Conservation (phyloP, 2,888 invertebrate genomes). For the Melinopterus prodromus region DNA sequence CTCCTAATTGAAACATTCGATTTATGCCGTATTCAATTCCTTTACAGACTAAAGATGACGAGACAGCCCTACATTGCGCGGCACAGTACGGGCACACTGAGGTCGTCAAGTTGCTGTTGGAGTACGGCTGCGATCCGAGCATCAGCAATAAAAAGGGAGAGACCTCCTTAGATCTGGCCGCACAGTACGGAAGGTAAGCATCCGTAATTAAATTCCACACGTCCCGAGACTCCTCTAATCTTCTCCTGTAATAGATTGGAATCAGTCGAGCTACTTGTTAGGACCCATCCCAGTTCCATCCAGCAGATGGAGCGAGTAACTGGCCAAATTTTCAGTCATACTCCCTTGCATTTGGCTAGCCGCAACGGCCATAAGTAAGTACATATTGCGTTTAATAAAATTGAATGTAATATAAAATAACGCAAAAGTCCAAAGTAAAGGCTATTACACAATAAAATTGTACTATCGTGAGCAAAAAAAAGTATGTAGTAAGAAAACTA, state of each 20-base stretch:
- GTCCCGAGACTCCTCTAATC: slow-evolving; percentile 13
- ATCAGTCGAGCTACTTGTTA: slow-evolving; percentile 86
- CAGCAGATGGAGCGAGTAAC: slow-evolving; percentile 72
- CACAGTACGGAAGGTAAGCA: slow-evolving; percentile 84
- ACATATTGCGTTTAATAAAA: slow-evolving; percentile 1
- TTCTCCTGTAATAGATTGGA: slow-evolving; percentile 68
- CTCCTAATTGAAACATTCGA: background rate
- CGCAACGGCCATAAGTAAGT: slow-evolving; percentile 90
- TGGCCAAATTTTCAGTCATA: slow-evolving; percentile 70
- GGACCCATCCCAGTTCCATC: slow-evolving; percentile 84
- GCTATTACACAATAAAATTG: slow-evolving; percentile 8
- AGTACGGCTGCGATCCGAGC: slow-evolving; percentile 87
- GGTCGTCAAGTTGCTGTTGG: slow-evolving; percentile 82
- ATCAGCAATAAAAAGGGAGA: slow-evolving; percentile 88
- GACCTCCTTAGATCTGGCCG: slow-evolving; percentile 92
- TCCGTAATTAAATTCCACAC: slow-evolving; percentile 38
- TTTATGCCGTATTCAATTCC: slow-evolving; percentile 17
- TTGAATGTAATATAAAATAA: background rate
- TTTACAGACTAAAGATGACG: slow-evolving; percentile 84
- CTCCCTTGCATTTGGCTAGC: slow-evolving; percentile 92
- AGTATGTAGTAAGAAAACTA: too few species aligned
- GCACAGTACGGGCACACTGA: slow-evolving; percentile 92
- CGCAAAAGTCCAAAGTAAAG: background rate
- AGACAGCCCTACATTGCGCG: slow-evolving; percentile 92
- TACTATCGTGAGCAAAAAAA: too few species aligned